These are phyloP conservation scores for Hexactinellida sp. DNA, from an alignment of 37 sponge, comb jelly and placozoan genomes.

Conservation along the genomic window DNA sequence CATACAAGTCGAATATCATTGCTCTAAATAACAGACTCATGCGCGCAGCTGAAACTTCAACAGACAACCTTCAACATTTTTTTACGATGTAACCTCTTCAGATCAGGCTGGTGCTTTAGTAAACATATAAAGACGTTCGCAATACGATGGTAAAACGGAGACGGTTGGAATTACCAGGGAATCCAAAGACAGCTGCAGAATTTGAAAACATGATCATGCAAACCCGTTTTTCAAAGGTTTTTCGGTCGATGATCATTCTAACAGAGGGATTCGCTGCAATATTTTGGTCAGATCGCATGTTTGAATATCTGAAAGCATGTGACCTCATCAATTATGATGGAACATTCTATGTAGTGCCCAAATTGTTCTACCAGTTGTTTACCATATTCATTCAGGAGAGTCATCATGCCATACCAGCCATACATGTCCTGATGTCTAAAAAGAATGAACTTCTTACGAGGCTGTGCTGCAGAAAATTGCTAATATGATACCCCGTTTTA, in stretches of 20 bases:
- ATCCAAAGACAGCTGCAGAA: background rate
- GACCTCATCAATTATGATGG: background rate
- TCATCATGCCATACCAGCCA: background rate
- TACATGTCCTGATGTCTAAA: slow-evolving; percentile 10
- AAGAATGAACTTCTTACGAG: background rate
- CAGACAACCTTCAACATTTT: background rate
- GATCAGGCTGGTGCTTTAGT: slow-evolving; percentile 2
- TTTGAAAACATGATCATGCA: background rate
- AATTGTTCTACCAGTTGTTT: background rate
- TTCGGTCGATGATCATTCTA: background rate
- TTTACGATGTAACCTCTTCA: background rate
- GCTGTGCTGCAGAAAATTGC: background rate
- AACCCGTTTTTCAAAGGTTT: background rate
- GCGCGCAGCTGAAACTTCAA: background rate
- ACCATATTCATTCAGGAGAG: background rate
- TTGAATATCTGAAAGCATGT: background rate
- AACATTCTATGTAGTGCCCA: background rate
- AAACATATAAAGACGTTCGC: background rate
- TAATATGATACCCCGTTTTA: no score
- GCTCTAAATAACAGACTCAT: background rate
- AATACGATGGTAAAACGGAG: background rate
- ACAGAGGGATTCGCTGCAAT: background rate
- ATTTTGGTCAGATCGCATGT: slow-evolving; percentile 5
- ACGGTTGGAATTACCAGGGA: background rate
- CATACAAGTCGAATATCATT: background rate